These are phyloP conservation scores for Lampris incognitus DNA, from an alignment of 2,113 vertebrate species.

Conservation along the genomic window DNA sequence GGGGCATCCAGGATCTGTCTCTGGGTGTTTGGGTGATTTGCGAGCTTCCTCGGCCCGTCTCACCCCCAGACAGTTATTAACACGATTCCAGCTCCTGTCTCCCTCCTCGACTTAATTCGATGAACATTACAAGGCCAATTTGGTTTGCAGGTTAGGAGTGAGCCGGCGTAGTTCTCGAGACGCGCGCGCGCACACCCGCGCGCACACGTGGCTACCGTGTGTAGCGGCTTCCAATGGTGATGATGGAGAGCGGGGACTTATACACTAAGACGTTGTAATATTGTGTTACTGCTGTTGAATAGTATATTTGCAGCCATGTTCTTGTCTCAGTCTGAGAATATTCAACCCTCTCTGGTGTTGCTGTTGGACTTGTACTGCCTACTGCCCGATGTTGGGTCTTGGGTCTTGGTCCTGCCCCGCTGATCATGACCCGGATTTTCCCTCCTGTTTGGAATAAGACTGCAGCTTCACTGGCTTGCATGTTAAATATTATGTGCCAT, in stretches of 20 bases:
- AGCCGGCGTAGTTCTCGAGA: not conserved
- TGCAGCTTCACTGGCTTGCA: not conserved
- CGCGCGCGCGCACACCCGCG: no score
- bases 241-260: no score
- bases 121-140: constrained; percentile 54
- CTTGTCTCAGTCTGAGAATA: not conserved
- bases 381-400: no score
- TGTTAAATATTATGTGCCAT: not conserved
- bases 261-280: no score
- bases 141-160: constrained; percentile 33
- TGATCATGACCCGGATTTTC: no score
- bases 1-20: constrained; percentile 82
- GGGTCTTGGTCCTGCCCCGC: no score
- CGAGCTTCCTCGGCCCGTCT: constrained; percentile 69
- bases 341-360: not conserved
- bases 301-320: no score
- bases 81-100: constrained; percentile 87
- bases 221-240: no score
- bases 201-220: no score
- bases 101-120: constrained; percentile 77
- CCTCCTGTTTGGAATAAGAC: not conserved
- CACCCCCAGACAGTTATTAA: constrained; percentile 85
- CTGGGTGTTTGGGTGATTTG: constrained; percentile 82
- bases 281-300: no score
- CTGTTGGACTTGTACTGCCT: not conserved